phyloP scores from a whole-genome alignment of 2,113 vertebrate genomes.

The Puntigrus tetrazona region DNA sequence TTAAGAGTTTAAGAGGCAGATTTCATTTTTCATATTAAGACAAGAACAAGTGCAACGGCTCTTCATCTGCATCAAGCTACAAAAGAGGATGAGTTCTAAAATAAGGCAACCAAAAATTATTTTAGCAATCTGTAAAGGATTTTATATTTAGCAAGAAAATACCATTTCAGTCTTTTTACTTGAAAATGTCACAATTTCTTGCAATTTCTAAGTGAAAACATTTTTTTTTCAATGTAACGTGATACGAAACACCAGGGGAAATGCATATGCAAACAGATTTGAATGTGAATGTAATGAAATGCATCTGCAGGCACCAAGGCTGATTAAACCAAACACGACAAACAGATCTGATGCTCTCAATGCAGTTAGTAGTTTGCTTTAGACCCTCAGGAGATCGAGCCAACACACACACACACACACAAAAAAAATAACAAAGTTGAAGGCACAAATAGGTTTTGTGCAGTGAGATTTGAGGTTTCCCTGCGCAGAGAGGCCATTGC shows the following conservation, averaged over 20 bases:
- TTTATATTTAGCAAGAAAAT: no score
- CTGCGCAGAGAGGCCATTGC: constrained; percentile 65
- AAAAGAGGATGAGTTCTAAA: background rate
- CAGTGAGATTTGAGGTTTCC: constrained; percentile 83
- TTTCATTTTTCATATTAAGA: constrained; percentile 80
- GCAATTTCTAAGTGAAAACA: background rate
- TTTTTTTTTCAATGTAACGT: background rate
- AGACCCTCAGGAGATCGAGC: constrained; percentile 17
- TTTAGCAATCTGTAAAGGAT: no score
- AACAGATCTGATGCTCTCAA: background rate
- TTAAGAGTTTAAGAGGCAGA: constrained; percentile 74
- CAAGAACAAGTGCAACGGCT: constrained; percentile 60
- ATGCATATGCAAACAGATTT: background rate
- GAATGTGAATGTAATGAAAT: background rate
- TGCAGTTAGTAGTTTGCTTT: constrained; percentile 34
- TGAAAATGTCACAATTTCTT: background rate
- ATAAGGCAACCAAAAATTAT: background rate
- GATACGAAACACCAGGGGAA: background rate
- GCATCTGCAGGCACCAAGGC: background rate
- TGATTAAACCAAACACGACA: background rate
- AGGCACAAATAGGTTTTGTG: constrained; percentile 65
- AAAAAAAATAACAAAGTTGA: constrained; percentile 69
- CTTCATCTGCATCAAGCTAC: constrained; percentile 76
- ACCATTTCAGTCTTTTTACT: no score
- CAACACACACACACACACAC: constrained; percentile 64